A percentile compares a stretch with the other conserved stretches of the same genome.
phyloP scores from a whole-genome alignment of 2,113 vertebrate species.

The Numenius arquata region DNA sequence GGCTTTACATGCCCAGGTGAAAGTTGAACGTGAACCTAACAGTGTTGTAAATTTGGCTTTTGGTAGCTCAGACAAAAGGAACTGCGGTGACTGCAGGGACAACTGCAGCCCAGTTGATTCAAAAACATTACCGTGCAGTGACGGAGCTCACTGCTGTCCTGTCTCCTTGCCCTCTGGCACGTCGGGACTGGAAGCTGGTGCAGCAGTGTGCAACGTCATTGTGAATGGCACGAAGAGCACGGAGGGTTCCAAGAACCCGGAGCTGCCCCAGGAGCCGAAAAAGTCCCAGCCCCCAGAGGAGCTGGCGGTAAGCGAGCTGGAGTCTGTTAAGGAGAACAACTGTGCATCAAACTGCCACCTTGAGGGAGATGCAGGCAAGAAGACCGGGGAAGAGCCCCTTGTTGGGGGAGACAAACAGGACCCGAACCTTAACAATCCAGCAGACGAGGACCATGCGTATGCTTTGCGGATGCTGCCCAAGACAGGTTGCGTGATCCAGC shows the following conservation, averaged over 20 bases:
- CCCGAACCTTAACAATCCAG: constrained; percentile 85
- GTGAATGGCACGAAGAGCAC: constrained; percentile 88
- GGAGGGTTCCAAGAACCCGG: constrained; percentile 73
- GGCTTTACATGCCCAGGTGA: constrained; percentile 85
- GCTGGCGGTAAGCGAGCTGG: constrained; percentile 84
- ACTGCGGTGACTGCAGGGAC: constrained; percentile 79
- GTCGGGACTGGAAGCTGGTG: constrained; percentile 73
- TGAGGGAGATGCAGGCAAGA: constrained; percentile 85
- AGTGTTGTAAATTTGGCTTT: constrained; percentile 80
- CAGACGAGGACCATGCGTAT: constrained; percentile 95
- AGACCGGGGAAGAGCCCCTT: constrained; percentile 82
- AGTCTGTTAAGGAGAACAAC: constrained; percentile 98
- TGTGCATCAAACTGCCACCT: constrained; percentile 82
- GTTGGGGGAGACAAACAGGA: constrained; percentile 85
- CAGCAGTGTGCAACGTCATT: constrained; percentile 93
- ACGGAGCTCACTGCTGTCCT: constrained; percentile 70
- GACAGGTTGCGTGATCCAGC: constrained; percentile 96
- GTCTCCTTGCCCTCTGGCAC: constrained; percentile 73
- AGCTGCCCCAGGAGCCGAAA: constrained; percentile 66
- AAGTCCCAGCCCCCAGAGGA: constrained; percentile 74
- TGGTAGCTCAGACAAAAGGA: constrained; percentile 74
- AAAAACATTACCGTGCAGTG: constrained; percentile 74
- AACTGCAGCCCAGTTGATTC: constrained; percentile 78
- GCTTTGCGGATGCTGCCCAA: constrained; percentile 93
- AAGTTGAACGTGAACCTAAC: constrained; percentile 86